Percentiles rank a stretch among this genome's conserved stretches.
These are phyloP conservation scores for Panthera uncia DNA, from an alignment of 2,113 vertebrate genomes.

Conservation along the genomic window DNA sequence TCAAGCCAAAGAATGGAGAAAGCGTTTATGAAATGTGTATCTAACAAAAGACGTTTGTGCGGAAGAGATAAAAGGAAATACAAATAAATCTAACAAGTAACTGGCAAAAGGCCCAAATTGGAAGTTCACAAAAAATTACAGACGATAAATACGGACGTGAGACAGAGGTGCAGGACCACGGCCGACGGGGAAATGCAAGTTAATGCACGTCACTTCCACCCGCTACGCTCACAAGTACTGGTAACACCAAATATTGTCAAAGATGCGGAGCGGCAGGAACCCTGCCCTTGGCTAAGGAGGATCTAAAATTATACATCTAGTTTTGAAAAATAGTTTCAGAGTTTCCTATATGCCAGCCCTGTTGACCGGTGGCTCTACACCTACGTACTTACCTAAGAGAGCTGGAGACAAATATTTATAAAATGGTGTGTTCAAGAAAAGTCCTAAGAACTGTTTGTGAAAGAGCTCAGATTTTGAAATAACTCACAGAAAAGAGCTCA, in stretches of 20 bases:
- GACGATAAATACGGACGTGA: not conserved
- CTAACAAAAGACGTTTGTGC: not conserved
- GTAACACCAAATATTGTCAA: not conserved
- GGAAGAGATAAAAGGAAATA: not conserved
- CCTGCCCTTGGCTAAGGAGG: too few species aligned
- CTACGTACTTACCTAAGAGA: not conserved
- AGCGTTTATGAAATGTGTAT: not conserved
- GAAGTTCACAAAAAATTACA: not conserved
- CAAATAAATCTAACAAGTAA: not conserved
- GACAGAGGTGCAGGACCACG: not conserved
- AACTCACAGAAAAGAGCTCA: not conserved
- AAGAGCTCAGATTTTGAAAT: not conserved
- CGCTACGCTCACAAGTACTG: not conserved
- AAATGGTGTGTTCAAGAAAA: not conserved
- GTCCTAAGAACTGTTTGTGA: not conserved
- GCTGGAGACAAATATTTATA: not conserved
- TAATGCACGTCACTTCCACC: too few species aligned
- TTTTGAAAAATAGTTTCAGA: not conserved
- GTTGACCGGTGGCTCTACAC: too few species aligned
- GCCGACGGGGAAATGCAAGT: not conserved
- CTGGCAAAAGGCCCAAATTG: not conserved
- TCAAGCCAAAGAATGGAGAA: not conserved
- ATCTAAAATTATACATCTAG: not conserved
- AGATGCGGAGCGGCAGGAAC: not conserved
- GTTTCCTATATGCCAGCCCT: not conserved